These are phyloP conservation scores for Alaudala cheleensis DNA, from an alignment of 2,113 vertebrate genomes.

Conservation along the genomic window DNA sequence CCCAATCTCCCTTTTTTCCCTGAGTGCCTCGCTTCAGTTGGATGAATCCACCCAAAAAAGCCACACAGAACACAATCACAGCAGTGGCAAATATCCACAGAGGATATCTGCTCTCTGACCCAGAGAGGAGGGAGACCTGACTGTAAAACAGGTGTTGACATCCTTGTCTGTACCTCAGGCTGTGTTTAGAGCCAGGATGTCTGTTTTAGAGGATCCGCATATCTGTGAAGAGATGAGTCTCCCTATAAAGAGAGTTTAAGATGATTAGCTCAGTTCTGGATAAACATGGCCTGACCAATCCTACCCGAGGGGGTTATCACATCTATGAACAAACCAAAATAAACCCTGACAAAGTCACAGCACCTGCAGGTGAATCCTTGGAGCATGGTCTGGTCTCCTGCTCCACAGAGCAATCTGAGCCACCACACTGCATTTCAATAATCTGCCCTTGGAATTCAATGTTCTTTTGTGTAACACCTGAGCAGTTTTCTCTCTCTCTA, in stretches of 20 bases:
- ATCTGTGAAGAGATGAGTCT: not conserved
- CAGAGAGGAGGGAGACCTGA: not conserved
- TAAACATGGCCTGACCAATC: not conserved
- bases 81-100: not conserved
- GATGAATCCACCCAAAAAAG: not conserved
- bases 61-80: not conserved
- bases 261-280: not conserved
- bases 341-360: not conserved
- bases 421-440: not conserved
- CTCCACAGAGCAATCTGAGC: not conserved
- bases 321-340: not conserved
- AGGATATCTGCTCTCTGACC: not conserved
- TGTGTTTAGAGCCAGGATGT: not conserved
- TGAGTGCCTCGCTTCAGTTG: not conserved
- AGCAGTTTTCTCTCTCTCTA: not conserved
- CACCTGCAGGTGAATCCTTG: not conserved
- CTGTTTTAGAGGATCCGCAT: not conserved
- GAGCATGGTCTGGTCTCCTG: not conserved
- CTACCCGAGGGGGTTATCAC: rapidly evolving
- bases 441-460: not conserved
- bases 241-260: not conserved
- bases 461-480: not conserved
- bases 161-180: not conserved
- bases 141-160: not conserved
- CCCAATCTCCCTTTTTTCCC: not conserved